phyloP scores from a whole-genome alignment of 53 echinoderm and acorn worm genomes.

The Echinarachnius parma region DNA sequence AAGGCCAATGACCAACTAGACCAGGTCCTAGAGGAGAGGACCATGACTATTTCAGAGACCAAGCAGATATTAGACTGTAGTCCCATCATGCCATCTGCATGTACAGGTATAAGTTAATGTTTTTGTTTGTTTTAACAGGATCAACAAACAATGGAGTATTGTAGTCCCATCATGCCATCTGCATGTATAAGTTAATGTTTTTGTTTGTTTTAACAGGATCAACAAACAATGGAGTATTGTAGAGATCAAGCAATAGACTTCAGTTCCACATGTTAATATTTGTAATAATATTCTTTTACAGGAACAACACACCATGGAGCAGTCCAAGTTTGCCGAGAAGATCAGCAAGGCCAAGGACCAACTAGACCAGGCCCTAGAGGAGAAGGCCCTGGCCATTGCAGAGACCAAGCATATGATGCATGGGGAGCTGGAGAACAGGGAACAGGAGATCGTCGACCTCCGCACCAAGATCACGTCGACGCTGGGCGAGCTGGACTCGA shows the following conservation, averaged over 20 bases:
- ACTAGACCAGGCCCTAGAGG: conserved; percentile 75
- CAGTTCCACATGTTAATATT: no score
- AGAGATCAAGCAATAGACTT: no score
- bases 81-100: no score
- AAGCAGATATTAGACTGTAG: no score
- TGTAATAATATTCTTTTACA: no score
- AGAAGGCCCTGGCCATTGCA: conserved; percentile 84
- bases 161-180: no score
- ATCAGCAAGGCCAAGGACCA: conserved; percentile 82
- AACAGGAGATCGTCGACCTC: conserved; percentile 58
- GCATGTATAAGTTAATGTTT: no score
- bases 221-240: no score
- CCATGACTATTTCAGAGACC: conserved; percentile 83
- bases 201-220: no score
- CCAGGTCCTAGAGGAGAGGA: conserved; percentile 72
- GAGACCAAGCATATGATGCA: conserved; percentile 95
- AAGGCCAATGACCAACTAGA: conserved; percentile 85
- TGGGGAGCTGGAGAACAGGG: conserved; percentile 68
- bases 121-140: no score
- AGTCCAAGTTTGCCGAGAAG: conserved; percentile 79
- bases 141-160: no score
- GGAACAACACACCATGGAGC: conserved; percentile 75
- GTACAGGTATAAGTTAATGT: no score
- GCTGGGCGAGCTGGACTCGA: conserved; percentile 54
- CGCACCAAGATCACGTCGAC: conserved; percentile 56